These are phyloP conservation scores for Cherax destructor DNA, from an alignment of 1,140 invertebrate species.

Conservation along the genomic window DNA sequence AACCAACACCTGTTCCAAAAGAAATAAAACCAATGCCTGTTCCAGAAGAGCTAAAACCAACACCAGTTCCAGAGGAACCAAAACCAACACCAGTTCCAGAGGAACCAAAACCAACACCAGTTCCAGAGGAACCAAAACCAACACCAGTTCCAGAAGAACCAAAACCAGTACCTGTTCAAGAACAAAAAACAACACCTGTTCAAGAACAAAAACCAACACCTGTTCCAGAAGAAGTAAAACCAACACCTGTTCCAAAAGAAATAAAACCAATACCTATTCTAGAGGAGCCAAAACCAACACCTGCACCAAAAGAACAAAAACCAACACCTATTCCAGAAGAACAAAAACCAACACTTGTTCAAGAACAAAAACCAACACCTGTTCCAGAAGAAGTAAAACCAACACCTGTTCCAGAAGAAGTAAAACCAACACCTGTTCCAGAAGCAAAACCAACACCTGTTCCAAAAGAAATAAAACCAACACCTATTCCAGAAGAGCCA, in stretches of 20 bases:
- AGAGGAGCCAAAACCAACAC: constrained; percentile 26
- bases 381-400: constrained; percentile 18
- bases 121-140: constrained; percentile 5
- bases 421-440: constrained; percentile 30
- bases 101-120: constrained; percentile 16
- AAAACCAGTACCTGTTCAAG: constrained; percentile 5
- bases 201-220: constrained; percentile 34
- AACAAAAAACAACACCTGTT: constrained; percentile 34
- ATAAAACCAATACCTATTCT: constrained; percentile 20
- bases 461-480: constrained; percentile 32
- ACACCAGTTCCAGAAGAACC: constrained; percentile 1
- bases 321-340: constrained; percentile 40
- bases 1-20: constrained; percentile 15
- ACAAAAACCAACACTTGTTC: constrained; percentile 12
- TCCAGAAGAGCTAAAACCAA: constrained; percentile 6
- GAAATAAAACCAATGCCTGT: neutral
- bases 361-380: constrained; percentile 35
- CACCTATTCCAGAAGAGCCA: constrained; percentile 25
- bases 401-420: constrained; percentile 20
- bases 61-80: neutral
- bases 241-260: constrained; percentile 8
- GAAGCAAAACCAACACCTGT: constrained; percentile 29
- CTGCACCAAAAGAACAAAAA: neutral
- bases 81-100: constrained; percentile 15
- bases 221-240: constrained; percentile 3